Base-by-base conservation (phyloP, 2,797 vertebrate species). In the Nyctibius grandis region DNA sequence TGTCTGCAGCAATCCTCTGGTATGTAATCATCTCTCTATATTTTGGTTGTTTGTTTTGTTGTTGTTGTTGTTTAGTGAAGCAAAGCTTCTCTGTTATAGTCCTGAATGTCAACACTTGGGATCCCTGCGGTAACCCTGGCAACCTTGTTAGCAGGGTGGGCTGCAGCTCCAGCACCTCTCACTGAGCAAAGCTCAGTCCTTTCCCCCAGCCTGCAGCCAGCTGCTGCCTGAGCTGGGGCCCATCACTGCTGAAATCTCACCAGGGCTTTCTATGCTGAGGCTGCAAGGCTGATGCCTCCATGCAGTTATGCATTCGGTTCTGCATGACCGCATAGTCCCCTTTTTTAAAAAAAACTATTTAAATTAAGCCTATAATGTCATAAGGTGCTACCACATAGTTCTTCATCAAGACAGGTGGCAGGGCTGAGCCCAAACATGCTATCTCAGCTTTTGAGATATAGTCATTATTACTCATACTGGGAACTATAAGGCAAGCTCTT, bases 41-140 rank as follows among this genome's bases (percentile, higher is more conserved):
- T 40, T n/a, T 80, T 51, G 22, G 40, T 34, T 20, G 28, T 51
- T 50, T 50, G 26, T 11, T 42, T 48, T n/a, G 21, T 57, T 40
- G 33, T n/a, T 33, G 20, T 34, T 51, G 65, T 72, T 75, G 64
- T 81, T 93, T 69, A 81, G 73, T 60, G 92, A 91, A 95, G 90
- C 88, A 87, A 68, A 73, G 25, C 69, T 84, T 82, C 77, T 65
- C 50, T 81, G 15, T 94, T 78, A 79, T 19, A 82, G 15, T 34
- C 36, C 59, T 73, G 83, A 81, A 34, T 79, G 53, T 68, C 73
- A 29, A 13, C 79, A 15, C 76, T 82, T 16, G 21, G 44, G 60
- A 88, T 31, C 38, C 60, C 65, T 57, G 26, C 1, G 12, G 93
- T 96, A 96, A 87, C 96, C 92, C 57, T 93, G 67, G 92, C 90